These are phyloP conservation scores for Drosophila pseudoananassae DNA, from an alignment of 1,140 invertebrate genomes.

Conservation along the genomic window DNA sequence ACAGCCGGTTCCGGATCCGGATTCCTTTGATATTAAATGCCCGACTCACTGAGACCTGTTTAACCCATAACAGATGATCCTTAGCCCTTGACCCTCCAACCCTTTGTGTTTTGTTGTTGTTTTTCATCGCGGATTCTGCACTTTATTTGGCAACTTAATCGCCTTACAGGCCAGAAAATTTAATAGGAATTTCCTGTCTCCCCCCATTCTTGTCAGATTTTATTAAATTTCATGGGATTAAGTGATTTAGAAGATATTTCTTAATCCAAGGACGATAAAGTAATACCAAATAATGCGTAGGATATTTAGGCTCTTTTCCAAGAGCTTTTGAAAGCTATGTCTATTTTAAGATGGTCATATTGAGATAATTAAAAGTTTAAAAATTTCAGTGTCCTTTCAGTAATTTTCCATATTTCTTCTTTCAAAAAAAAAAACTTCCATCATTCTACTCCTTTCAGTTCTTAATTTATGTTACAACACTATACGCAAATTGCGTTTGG, in stretches of 20 bases:
- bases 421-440: neutral
- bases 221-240: conserved; percentile 78
- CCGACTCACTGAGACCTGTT: conserved; percentile 10
- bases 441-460: conserved; percentile 8
- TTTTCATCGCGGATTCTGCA: conserved; percentile 54
- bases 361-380: no score
- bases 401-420: neutral
- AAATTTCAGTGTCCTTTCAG: neutral
- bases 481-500: conserved; percentile 3
- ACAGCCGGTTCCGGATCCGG: conserved; percentile 4
- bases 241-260: conserved; percentile 43
- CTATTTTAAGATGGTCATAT: no score
- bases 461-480: conserved; percentile 3
- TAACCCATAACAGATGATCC: conserved; percentile 29
- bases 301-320: conserved; percentile 41
- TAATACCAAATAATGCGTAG: conserved; percentile 57
- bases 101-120: conserved; percentile 33
- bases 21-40: conserved; percentile 81
- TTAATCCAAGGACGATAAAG: conserved; percentile 44
- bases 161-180: conserved; percentile 68
- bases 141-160: conserved; percentile 83
- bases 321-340: neutral
- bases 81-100: conserved; percentile 45
- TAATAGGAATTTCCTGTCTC: conserved; percentile 62
- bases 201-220: conserved; percentile 39